Evolutionary conservation across 2,797 vertebrate species (phyloP), one percentile per base, ranked within the genome.

Genomic region (Poliocrania exsul): DNA sequence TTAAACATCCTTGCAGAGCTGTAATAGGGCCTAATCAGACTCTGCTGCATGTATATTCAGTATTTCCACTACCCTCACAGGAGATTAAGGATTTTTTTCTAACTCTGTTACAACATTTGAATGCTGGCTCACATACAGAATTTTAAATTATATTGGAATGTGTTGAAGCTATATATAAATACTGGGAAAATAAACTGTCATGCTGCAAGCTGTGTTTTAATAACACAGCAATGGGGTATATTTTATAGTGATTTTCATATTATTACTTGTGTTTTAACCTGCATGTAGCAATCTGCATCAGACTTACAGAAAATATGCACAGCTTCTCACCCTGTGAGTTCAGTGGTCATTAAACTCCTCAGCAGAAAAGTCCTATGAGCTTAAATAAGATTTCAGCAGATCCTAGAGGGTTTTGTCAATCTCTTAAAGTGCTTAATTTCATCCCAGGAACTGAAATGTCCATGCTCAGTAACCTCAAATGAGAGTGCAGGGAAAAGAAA

Each of bases 191-290:
- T 50, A 80, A 86, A 81, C 65, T 92, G 84, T 80, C 81, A 12
- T 69, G 33, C 74, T 3, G 17, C 92, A 94, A 89, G 79, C 84
- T 95, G 91, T 74, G 65, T 89, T 93, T 93, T 89, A 92, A 89
- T 87, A 91, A 65, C 58, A 15, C 61, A 85, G 75, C 31, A 57
- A 26, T n/a, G 35, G 86, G 57, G 29, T 77, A 10, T 50, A 83
- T 82, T 92, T 81, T n/a, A 21, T 65, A 85, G 64, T 74, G 44
- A 87, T 87, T 92, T 92, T 89, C 33, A 53, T 75, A 46, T 81
- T 87, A 35, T 73, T 82, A 10, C 88, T 71, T 71, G 60, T 71
- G n/a, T 37, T 92, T 93, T 82, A 90, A 88, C 73, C 51, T 61
- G 25, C 53, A 6, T 40, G 70, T 74, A 62, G 66, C 70, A 53